Evolutionary conservation across 92 coral and sea anemone genomes (phyloP), one percentile per base, ranked within the genome.

Genomic region (Phenganax subtilis): DNA sequence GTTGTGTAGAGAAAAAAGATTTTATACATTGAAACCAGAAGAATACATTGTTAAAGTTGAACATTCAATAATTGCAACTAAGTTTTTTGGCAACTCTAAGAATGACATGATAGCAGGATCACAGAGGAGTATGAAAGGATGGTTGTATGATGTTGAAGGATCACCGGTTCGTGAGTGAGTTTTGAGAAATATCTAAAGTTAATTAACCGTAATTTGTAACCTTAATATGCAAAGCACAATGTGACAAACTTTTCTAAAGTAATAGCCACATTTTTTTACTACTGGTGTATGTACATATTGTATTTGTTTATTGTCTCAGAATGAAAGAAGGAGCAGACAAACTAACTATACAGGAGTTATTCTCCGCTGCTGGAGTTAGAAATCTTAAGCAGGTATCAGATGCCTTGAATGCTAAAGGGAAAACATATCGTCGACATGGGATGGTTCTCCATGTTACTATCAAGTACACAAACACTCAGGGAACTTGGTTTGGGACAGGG

Each of bases 361-460:
- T 91, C 15, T 76, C 66, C 7, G 98, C 98, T 17, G 98, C 97
- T n/a, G 96, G 92, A 27, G 90, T 91, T 5, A 17, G 51, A 7
- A 91, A 86, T 60, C 80, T 93, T 5, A 92, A 93, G 44, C 80
- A 88, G 66, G 66, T 81, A 3, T 93, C 98, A 6, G 98, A 93
- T 87, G 98, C 98, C 44, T 57, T 93, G 12, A 93, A 93, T 76
- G 97, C 98, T 28, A 91, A 91, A 60, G 98, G 98, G 9, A 93
- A 93, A 78, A 76, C 97, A 63, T 91, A 79, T 63, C 87, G 98
- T 17, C 88, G 98, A 1, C 98, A 93, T 76, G 98, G 98, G 6
- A 65, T 93, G 44, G 98, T 93, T n/a, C 76, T 93, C 57, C 98
- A 90, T 77, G 89, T 93, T 64, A 87, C 91, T 15, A 85, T 93